A percentile compares a stretch with the other conserved stretches of the same genome.
Evolutionary conservation across 2,888 invertebrate species (phyloP).

Genomic region (Macrophya alboannulata): DNA sequence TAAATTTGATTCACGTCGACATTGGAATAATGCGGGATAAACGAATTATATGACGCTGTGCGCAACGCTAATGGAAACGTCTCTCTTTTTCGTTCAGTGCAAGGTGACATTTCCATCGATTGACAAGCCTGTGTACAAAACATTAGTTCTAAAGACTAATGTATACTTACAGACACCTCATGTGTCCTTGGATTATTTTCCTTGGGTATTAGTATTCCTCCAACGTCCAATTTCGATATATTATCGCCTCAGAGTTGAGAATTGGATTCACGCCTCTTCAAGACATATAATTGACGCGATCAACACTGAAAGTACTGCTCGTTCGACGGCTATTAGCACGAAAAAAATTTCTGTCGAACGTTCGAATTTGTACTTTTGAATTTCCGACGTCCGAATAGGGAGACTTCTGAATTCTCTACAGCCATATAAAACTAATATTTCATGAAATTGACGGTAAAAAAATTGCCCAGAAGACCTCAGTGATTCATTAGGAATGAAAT

Average conservation of each 20-base stretch:
- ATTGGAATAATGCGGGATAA: neutral
- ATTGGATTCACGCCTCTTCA: slow-evolving; percentile 20
- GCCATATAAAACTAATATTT: neutral
- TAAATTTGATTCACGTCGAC: neutral
- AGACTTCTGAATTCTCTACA: neutral
- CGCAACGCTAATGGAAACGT: neutral
- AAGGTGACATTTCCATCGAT: neutral
- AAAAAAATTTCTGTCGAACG: neutral
- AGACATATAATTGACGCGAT: neutral
- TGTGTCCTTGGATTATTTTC: slow-evolving; percentile 2
- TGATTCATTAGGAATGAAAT: neutral
- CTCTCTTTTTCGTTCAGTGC: neutral
- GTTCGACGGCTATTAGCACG: neutral
- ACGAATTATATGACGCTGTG: neutral
- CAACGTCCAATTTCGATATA: neutral
- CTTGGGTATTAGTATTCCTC: slow-evolving; percentile 17
- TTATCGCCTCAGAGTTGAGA: neutral
- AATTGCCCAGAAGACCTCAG: neutral
- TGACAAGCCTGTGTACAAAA: neutral
- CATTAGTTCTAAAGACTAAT: neutral
- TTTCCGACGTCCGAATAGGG: neutral
- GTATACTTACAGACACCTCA: neutral
- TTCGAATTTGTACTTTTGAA: neutral
- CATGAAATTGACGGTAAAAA: neutral
- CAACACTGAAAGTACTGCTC: neutral